A percentile compares a stretch with the other conserved stretches of the same genome.
Conservation (phyloP, 2,797 vertebrate species). For the Notolabrus celidotus region DNA sequence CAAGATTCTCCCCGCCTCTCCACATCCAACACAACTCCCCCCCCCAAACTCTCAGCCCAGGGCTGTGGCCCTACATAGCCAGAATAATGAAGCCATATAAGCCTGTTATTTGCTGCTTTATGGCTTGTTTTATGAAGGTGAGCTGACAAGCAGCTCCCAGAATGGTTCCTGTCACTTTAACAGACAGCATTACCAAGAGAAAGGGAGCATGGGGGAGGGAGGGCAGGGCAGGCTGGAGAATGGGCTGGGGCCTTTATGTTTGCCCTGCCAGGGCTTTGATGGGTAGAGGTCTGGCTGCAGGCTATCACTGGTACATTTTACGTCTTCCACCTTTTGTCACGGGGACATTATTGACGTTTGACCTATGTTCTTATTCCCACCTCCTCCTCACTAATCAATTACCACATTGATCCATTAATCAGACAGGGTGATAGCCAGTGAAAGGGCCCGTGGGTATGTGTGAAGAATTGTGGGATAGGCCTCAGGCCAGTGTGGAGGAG, state of each 20-base stretch:
- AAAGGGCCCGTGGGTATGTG: slow-evolving; percentile 89
- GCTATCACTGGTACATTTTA: slow-evolving; percentile 95
- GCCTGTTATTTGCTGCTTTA: slow-evolving; percentile 87
- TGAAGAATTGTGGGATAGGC: slow-evolving; percentile 81
- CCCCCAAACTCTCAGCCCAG: slow-evolving; percentile 64
- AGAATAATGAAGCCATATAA: slow-evolving; percentile 90
- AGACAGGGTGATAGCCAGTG: slow-evolving; percentile 92
- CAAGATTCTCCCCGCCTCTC: slow-evolving; percentile 68
- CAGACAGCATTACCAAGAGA: slow-evolving; percentile 91
- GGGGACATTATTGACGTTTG: slow-evolving; percentile 92
- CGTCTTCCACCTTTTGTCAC: slow-evolving; percentile 89
- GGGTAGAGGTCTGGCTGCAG: slow-evolving; percentile 90
- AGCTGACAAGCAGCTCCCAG: slow-evolving; percentile 87
- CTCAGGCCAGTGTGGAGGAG: slow-evolving; percentile 84
- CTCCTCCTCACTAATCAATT: slow-evolving; percentile 95
- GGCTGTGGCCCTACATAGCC: slow-evolving; percentile 82
- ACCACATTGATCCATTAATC: slow-evolving; percentile 98
- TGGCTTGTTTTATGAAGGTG: slow-evolving; percentile 91
- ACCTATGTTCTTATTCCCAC: slow-evolving; percentile 95
- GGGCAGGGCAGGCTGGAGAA: slow-evolving; percentile 83
- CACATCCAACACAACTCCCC: slow-evolving; percentile 41
- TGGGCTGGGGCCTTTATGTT: slow-evolving; percentile 80
- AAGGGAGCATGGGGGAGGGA: slow-evolving; percentile 80
- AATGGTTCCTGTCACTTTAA: slow-evolving; percentile 94
- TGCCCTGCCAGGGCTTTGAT: slow-evolving; percentile 90